Percentiles rank a stretch among this genome's conserved stretches.
Evolutionary conservation across 1,140 invertebrate species (phyloP).

Genomic region (Zaprionus kolodkinae): DNA sequence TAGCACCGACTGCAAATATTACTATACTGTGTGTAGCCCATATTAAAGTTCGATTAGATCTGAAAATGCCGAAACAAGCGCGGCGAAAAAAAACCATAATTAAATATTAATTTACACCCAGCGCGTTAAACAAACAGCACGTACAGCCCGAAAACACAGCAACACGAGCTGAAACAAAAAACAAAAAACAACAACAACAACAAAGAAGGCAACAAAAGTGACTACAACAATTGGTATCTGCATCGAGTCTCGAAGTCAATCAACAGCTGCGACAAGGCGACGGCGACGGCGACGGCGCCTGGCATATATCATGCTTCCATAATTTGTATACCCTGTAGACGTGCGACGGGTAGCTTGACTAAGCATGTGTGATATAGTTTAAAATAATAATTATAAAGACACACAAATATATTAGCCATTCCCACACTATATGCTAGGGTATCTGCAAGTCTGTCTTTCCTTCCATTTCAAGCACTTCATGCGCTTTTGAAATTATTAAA

Average conservation of each 20-base stretch:
- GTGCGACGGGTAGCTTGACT: not conserved
- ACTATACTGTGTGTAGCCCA: conserved; percentile 39
- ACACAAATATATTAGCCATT: not conserved
- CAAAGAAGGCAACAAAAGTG: conserved; percentile 30
- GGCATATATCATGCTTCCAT: conserved; percentile 60
- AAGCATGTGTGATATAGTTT: not conserved
- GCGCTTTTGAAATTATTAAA: conserved; percentile 73
- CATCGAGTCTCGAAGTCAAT: conserved; percentile 45
- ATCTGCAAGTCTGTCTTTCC: not conserved
- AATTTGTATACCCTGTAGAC: conserved; percentile 47
- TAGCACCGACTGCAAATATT: conserved; percentile 41
- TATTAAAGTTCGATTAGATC: conserved; percentile 70
- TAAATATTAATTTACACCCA: conserved; percentile 81
- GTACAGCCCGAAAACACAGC: conserved; percentile 42
- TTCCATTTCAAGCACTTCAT: conserved; percentile 36
- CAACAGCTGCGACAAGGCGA: conserved; percentile 49
- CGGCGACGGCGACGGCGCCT: conserved; percentile 48
- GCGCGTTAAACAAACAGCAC: conserved; percentile 78
- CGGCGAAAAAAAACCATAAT: conserved; percentile 66
- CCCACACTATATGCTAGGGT: not conserved
- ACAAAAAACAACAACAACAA: conserved; percentile 14
- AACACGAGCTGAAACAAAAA: conserved; percentile 12
- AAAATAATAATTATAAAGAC: not conserved
- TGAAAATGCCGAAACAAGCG: conserved; percentile 57
- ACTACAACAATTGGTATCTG: conserved; percentile 48